Conservation (phyloP, 2,797 vertebrate species). For the Platalea minor region DNA sequence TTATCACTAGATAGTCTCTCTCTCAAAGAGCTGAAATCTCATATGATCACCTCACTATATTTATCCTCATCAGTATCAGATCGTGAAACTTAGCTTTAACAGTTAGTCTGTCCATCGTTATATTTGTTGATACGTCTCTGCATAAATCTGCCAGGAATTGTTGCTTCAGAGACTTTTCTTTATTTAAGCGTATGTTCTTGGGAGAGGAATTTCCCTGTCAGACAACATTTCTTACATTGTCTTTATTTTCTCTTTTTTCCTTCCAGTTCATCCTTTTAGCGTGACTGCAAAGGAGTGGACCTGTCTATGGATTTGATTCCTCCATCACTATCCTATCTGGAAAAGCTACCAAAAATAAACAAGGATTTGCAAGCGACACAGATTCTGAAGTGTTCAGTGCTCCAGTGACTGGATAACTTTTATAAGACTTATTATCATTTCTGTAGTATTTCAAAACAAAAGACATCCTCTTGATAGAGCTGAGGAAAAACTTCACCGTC, state of each 20-base stretch:
- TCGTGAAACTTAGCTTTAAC: background rate
- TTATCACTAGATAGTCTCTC: background rate
- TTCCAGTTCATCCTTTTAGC: slow-evolving; percentile 43
- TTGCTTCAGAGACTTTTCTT: background rate
- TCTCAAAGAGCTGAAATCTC: background rate
- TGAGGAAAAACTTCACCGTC: slow-evolving; percentile 3
- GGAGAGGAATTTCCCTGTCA: background rate
- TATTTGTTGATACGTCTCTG: background rate
- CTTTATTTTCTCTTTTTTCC: background rate
- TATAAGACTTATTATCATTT: background rate
- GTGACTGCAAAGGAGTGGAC: slow-evolving; percentile 29
- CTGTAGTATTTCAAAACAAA: background rate
- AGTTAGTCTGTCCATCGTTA: background rate
- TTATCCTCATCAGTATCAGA: background rate
- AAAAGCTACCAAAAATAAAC: background rate
- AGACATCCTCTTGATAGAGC: background rate
- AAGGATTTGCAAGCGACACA: background rate
- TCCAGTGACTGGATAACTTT: slow-evolving; percentile 24
- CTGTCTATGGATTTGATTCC: background rate
- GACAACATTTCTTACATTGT: background rate
- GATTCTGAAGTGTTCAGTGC: slow-evolving; percentile 7
- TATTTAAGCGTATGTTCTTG: background rate
- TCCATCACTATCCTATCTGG: background rate
- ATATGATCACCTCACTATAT: background rate
- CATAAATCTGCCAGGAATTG: background rate